These are phyloP conservation scores for Caenorhabditis sp. DNA, from an alignment of 2,888 invertebrate genomes.

Conservation along the genomic window DNA sequence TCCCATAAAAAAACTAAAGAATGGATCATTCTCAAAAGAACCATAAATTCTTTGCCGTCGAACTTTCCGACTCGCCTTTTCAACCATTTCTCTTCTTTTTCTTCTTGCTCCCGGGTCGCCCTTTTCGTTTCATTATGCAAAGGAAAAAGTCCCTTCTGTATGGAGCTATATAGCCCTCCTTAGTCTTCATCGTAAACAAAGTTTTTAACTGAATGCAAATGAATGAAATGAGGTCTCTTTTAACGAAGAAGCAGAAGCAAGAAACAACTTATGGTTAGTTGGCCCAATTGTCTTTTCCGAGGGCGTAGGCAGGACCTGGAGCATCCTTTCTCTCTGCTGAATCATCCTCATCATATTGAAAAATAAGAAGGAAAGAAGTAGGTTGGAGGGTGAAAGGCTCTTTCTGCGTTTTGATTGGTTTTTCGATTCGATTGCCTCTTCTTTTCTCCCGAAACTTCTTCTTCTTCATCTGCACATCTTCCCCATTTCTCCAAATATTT, in stretches of 20 bases:
- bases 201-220: slow-evolving; percentile 48
- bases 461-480: slow-evolving; percentile 39
- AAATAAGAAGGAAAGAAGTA: slow-evolving; percentile 29
- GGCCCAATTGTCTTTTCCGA: slow-evolving; percentile 38
- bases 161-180: slow-evolving; percentile 3
- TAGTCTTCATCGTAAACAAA: slow-evolving; percentile 35
- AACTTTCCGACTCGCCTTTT: slow-evolving; percentile 22
- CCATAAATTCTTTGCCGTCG: slow-evolving; percentile 48
- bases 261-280: slow-evolving; percentile 45
- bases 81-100: slow-evolving; percentile 13
- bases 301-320: neutral
- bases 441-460: slow-evolving; percentile 7
- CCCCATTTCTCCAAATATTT: slow-evolving; percentile 44
- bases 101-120: slow-evolving; percentile 26
- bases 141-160: slow-evolving; percentile 42
- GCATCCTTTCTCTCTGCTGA: slow-evolving; percentile 28
- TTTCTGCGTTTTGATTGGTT: slow-evolving; percentile 60
- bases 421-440: slow-evolving; percentile 60
- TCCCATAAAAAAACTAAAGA: slow-evolving; percentile 47
- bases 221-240: slow-evolving; percentile 38
- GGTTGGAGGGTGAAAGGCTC: slow-evolving; percentile 12
- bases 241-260: neutral
- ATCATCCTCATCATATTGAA: slow-evolving; percentile 48
- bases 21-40: slow-evolving; percentile 51
- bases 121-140: slow-evolving; percentile 59